Percentiles rank a stretch among this genome's conserved stretches.
Conservation (phyloP, 1,140 invertebrate genomes). For the Ganaspis sp. region DNA sequence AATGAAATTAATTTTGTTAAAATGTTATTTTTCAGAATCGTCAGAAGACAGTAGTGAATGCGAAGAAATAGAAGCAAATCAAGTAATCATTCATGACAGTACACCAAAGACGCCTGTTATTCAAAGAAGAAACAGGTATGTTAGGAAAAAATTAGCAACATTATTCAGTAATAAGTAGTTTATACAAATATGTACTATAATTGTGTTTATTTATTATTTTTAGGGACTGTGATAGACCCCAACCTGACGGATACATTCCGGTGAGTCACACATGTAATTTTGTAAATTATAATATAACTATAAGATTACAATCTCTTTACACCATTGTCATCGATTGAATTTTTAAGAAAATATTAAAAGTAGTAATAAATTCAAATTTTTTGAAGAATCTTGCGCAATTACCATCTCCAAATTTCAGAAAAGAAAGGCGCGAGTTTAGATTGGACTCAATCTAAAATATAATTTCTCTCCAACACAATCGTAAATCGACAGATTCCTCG, state of each 20-base stretch:
- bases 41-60: slow-evolving; percentile 64
- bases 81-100: slow-evolving; percentile 88
- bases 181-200: slow-evolving; percentile 57
- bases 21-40: slow-evolving; percentile 37
- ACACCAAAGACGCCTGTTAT: slow-evolving; percentile 83
- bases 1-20: too few species aligned
- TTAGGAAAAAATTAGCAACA: slow-evolving; percentile 38
- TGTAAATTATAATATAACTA: too few species aligned
- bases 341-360: too few species aligned
- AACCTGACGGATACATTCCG: slow-evolving; percentile 75
- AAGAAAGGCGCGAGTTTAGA: too few species aligned
- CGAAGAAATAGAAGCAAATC: slow-evolving; percentile 81
- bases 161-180: slow-evolving; percentile 42
- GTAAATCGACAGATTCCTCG: too few species aligned
- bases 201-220: slow-evolving; percentile 59
- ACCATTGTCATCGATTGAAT: too few species aligned
- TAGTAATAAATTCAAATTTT: too few species aligned
- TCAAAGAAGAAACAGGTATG: slow-evolving; percentile 75
- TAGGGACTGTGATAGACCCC: slow-evolving; percentile 69
- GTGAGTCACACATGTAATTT: slow-evolving; percentile 65
- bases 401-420: too few species aligned
- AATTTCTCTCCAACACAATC: too few species aligned
- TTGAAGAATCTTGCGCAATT: too few species aligned
- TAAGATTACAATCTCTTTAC: too few species aligned
- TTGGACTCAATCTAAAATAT: too few species aligned